phyloP scores from a whole-genome alignment of 2,113 vertebrate species.

The Aleadryas rufinucha region DNA sequence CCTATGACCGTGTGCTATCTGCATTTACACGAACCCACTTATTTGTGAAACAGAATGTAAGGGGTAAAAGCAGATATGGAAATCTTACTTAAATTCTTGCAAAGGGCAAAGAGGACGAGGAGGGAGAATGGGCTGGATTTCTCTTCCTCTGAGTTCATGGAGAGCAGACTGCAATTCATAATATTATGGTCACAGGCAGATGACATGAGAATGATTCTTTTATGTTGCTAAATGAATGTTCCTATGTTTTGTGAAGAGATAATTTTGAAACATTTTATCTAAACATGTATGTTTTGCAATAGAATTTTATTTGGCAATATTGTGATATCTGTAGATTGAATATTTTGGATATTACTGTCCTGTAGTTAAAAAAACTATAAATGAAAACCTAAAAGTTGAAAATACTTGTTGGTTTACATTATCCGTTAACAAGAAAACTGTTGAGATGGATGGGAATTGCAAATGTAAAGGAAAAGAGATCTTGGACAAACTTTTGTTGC shows the following conservation, averaged over 20 bases:
- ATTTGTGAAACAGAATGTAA: slow-evolving; percentile 21
- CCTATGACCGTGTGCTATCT: background rate
- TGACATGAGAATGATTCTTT: background rate
- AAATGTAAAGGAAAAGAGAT: background rate
- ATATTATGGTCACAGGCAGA: slow-evolving; percentile 14
- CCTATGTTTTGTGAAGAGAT: background rate
- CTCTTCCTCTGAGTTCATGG: background rate
- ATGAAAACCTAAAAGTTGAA: background rate
- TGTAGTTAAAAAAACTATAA: background rate
- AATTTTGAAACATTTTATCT: background rate
- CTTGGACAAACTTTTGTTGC: background rate
- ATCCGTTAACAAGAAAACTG: background rate
- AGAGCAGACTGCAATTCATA: background rate
- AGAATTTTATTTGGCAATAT: background rate
- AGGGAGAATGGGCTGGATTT: background rate
- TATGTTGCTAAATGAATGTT: background rate
- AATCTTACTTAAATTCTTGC: slow-evolving; percentile 14
- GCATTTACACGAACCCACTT: background rate
- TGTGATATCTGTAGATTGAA: background rate
- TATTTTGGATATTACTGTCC: background rate
- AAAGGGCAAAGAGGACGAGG: background rate
- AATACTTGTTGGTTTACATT: background rate
- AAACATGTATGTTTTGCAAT: background rate
- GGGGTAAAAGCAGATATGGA: slow-evolving; percentile 22
- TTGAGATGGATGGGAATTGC: background rate